Evolutionary conservation across 1,140 invertebrate species (phyloP).

Genomic region (Caenorhabditis tropicalis): DNA sequence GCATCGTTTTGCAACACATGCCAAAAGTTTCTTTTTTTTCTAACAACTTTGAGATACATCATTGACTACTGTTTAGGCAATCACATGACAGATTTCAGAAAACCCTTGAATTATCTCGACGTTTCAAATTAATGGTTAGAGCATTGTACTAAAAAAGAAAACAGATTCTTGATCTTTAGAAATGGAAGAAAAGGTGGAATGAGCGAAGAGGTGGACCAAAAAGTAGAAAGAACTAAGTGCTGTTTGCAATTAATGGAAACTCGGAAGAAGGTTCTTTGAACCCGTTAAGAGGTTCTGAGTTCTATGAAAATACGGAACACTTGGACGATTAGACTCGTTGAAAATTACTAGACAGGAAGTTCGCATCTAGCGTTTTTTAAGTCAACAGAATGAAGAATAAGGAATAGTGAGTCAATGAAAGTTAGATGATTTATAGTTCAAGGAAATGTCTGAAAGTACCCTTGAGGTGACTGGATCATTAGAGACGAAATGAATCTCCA

Average conservation of each 20-base stretch:
- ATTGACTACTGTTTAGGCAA: no score
- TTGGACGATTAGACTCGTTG: background rate
- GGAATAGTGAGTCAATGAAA: no score
- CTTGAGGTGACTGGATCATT: background rate
- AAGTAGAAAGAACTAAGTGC: background rate
- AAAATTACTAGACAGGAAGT: background rate
- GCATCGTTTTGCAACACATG: background rate
- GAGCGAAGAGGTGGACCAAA: background rate
- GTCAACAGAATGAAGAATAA: no score
- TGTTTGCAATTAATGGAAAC: background rate
- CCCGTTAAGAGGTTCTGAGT: background rate
- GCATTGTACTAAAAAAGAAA: background rate
- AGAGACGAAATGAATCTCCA: constrained; percentile 24
- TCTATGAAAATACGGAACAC: background rate
- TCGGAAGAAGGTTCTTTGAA: background rate
- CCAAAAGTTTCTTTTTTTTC: background rate
- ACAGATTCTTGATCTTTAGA: background rate
- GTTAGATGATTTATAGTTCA: no score
- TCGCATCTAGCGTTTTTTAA: background rate
- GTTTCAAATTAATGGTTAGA: no score
- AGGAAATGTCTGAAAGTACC: no score
- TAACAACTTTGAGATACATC: no score
- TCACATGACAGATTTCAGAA: background rate
- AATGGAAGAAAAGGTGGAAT: background rate
- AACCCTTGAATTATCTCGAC: no score